Conservation (phyloP, 2,888 invertebrate genomes). For the Phyllotreta cruciferae region DNA sequence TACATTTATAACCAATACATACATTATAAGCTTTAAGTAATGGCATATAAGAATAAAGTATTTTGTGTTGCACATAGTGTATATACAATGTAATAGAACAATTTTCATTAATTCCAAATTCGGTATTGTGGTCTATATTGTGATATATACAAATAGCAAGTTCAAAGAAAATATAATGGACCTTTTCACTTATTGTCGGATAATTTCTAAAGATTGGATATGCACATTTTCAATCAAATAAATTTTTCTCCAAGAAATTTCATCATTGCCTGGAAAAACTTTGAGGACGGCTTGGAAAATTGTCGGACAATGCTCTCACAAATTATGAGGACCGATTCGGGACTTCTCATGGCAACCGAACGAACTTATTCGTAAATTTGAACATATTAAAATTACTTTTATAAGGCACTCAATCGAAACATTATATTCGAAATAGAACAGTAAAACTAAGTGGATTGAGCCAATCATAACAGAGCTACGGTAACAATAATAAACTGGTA, state of each 20-base stretch:
- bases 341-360: too few relatives aligned
- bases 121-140: neutral
- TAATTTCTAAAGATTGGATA: neutral
- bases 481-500: constrained; percentile 2
- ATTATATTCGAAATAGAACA: neutral
- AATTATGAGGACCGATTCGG: too few relatives aligned
- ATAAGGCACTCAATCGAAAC: too few relatives aligned
- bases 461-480: neutral
- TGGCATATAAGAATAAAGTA: constrained; percentile 14
- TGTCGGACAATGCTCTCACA: too few relatives aligned
- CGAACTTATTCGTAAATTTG: too few relatives aligned
- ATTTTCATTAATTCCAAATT: constrained; percentile 3
- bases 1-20: constrained; percentile 11
- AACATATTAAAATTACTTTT: too few relatives aligned
- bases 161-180: constrained; percentile 4
- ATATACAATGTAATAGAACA: constrained; percentile 9
- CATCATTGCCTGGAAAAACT: too few relatives aligned
- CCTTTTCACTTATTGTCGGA: constrained; percentile 7
- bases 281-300: too few relatives aligned
- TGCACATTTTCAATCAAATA: neutral
- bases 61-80: constrained; percentile 14
- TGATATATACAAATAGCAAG: neutral
- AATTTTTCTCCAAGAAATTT: too few relatives aligned
- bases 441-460: constrained; percentile 1
- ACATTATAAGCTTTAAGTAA: constrained; percentile 12